Evolutionary conservation across 1,140 invertebrate species (phyloP).

Genomic region (Batillaria attramentaria): DNA sequence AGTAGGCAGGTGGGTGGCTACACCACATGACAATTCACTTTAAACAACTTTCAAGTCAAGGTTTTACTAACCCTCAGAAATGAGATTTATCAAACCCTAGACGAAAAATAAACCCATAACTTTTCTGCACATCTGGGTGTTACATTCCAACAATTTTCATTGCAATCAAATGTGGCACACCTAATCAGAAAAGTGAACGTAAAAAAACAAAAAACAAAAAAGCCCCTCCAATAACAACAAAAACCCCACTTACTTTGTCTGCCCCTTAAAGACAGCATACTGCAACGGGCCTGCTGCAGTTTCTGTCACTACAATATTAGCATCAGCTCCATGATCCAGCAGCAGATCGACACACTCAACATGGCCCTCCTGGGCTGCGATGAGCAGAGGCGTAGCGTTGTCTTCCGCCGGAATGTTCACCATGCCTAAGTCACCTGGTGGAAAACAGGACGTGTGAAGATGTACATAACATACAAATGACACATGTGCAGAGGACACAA

Average conservation of each 20-base stretch:
- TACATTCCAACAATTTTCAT: no score
- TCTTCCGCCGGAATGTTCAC: constrained; percentile 66
- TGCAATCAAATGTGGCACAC: neutral
- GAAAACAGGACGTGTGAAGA: neutral
- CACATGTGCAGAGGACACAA: no score
- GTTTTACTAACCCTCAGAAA: no score
- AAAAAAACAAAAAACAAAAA: no score
- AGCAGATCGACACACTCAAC: constrained; percentile 62
- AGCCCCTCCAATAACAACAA: neutral
- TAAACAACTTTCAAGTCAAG: no score
- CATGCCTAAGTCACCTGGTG: constrained; percentile 50
- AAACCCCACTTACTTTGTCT: constrained; percentile 49
- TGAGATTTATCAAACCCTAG: no score
- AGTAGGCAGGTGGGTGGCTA: no score
- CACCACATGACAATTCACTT: no score
- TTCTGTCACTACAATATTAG: constrained; percentile 61
- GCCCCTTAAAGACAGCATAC: constrained; percentile 63
- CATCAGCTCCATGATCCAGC: constrained; percentile 63
- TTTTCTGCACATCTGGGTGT: no score
- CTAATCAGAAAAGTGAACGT: no score
- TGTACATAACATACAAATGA: no score
- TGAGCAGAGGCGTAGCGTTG: constrained; percentile 68
- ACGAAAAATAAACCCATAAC: no score
- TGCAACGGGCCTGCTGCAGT: constrained; percentile 64
- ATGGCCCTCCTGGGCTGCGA: constrained; percentile 70